Evolutionary conservation across 2,113 vertebrate genomes (phyloP).

Genomic region (Maccullochella peelii): DNA sequence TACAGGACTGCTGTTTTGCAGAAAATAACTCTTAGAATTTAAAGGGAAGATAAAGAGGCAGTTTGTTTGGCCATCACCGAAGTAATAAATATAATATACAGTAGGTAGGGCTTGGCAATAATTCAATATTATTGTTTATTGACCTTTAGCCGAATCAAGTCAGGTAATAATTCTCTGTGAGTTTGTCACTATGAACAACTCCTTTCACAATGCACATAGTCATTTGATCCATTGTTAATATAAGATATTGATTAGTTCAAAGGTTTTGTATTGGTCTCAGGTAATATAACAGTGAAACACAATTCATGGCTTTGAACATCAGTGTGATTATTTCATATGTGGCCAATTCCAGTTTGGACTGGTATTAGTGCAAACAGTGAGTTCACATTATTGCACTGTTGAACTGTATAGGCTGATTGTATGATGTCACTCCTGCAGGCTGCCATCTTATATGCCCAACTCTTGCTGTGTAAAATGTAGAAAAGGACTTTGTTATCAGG

Average conservation of each 20-base stretch:
- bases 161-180: not conserved
- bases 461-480: not conserved
- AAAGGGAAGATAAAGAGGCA: not conserved
- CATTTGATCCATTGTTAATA: not conserved
- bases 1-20: not conserved
- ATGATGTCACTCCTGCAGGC: not conserved
- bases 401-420: not conserved
- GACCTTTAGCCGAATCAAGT: not conserved
- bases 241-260: not conserved
- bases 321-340: not conserved
- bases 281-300: not conserved
- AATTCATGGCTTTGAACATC: not conserved
- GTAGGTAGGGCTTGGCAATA: not conserved
- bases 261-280: too few species aligned
- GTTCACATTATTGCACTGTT: conserved; percentile 1
- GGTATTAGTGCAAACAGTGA: not conserved
- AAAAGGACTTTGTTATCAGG: not conserved
- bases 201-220: not conserved
- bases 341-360: not conserved
- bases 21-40: not conserved
- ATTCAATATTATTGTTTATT: not conserved
- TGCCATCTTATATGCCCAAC: not conserved
- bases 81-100: too few species aligned
- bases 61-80: not conserved
- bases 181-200: not conserved